Evolutionary conservation across 2,888 invertebrate species (phyloP).

Genomic region (Zhuqinia jingwanae): DNA sequence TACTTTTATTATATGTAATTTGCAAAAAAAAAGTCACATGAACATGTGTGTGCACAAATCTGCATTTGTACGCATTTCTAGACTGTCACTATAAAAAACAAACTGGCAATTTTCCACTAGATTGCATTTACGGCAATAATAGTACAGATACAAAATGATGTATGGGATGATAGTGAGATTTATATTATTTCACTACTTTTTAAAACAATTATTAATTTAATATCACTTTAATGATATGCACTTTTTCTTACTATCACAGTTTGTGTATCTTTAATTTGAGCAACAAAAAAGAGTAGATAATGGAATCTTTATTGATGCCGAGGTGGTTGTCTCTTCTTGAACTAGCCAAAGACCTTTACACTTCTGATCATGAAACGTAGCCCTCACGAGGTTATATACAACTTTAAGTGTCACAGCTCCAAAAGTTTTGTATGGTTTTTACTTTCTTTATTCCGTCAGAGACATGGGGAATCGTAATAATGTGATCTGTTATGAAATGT

Average conservation of each 20-base stretch:
- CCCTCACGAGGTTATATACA: slow-evolving; percentile 58
- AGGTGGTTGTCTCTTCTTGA: slow-evolving; percentile 60
- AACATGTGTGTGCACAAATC: neutral
- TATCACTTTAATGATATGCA: neutral
- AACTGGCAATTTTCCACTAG: neutral
- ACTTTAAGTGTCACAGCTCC: slow-evolving; percentile 11
- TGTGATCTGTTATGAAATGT: too few relatives aligned
- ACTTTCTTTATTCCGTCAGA: slow-evolving; percentile 31
- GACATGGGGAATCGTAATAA: neutral
- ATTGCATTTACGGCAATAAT: neutral
- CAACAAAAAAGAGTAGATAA: neutral
- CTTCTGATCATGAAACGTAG: slow-evolving; percentile 67
- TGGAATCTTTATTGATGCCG: neutral
- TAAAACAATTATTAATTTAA: neutral
- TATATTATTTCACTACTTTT: neutral
- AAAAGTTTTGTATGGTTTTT: slow-evolving; percentile 11
- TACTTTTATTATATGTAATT: neutral
- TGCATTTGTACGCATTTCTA: neutral
- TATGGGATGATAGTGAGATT: too few relatives aligned
- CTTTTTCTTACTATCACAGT: neutral
- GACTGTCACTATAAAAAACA: neutral
- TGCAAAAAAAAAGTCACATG: neutral
- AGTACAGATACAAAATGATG: neutral
- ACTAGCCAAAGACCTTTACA: slow-evolving; percentile 70
- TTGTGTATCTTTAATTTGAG: neutral